These are phyloP conservation scores for Mnemiopsis leidyi DNA, from an alignment of 37 sponge, comb jelly and placozoan genomes.

Conservation along the genomic window DNA sequence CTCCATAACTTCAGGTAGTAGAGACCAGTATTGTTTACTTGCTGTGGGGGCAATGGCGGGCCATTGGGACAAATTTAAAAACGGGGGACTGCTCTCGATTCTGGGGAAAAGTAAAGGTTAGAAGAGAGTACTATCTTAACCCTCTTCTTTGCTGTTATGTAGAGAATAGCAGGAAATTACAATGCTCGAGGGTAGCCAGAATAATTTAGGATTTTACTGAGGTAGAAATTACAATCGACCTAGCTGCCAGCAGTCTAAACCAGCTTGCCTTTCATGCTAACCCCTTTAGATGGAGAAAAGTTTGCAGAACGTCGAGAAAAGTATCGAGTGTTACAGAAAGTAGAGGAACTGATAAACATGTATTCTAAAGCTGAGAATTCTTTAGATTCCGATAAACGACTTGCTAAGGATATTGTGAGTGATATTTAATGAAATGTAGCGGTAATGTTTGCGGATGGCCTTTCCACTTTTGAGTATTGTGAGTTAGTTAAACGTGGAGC, in stretches of 20 bases:
- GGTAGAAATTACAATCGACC: too few relatives aligned
- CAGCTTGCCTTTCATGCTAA: too few relatives aligned
- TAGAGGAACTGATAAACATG: not conserved
- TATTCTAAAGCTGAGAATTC: not conserved
- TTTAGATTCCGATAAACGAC: not conserved
- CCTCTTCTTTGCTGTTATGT: too few relatives aligned
- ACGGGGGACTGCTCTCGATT: not conserved
- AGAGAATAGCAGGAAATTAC: too few relatives aligned
- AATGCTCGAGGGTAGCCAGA: too few relatives aligned
- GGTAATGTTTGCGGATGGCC: not conserved
- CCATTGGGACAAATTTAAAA: conserved; percentile 43
- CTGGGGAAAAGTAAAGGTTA: not conserved
- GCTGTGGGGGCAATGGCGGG: not conserved
- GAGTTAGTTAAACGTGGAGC: too few relatives aligned
- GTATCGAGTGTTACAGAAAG: conserved; percentile 21
- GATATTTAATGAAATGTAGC: not conserved
- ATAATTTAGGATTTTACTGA: too few relatives aligned
- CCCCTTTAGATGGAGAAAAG: conserved; percentile 28
- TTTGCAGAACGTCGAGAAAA: not conserved
- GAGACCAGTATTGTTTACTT: not conserved
- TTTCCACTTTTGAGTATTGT: not conserved
- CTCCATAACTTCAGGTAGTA: not conserved
- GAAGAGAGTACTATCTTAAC: too few relatives aligned
- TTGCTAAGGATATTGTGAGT: not conserved
- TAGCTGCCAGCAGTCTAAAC: too few relatives aligned